Base-by-base conservation (phyloP, 2,113 vertebrate genomes). In the Etheostoma spectabile region DNA sequence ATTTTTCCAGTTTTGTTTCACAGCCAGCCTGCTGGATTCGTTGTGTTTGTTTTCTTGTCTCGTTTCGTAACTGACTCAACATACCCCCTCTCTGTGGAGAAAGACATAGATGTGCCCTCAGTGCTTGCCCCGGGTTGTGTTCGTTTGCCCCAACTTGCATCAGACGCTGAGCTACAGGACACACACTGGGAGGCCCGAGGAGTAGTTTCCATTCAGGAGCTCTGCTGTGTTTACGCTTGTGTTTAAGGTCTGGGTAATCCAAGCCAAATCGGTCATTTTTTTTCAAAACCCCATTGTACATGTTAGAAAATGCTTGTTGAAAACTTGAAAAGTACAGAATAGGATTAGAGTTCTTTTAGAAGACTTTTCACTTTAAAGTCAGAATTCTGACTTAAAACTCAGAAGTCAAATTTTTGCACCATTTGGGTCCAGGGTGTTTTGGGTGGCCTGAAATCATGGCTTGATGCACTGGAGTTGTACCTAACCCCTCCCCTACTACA, bases 101-200 rank as follows among this genome's bases (percentile, higher is more conserved):
- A 45, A 62, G 52, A 63, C 1, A 0, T 22, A 24, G 18, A 0
- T 1, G 19, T 55, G 46, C 53, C 74, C 60, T 51, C 66, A 2
- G n/a, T 15, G 19, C 52, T 53, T 1, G 42, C 83, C 76, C 68
- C 38, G 13, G 71, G 81, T 77, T 0, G 8, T 51, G 35, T 7
- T 5, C 52, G 13, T 79, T 89, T 85, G 75, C 79, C 60, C n/a
- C 8, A 16, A 8, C 79, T 81, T 85, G 74, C 74, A 30, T 86
- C 90, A 89, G 83, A 63, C 49, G 6, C 55, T 0, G 38, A 80
- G 68, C 24, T 22, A 8, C 42, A 53, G 22, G 30, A 30, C 53
- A 16, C 19, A 7, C 12, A 35, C 53, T 42, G n/a, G 13, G 46
- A 75, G 38, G 49, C 42, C 55, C 10, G 8, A 14, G 6, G n/a